Percentiles rank a stretch among this genome's conserved stretches.
These are phyloP conservation scores for Furnarius figulus DNA, from an alignment of 2,113 vertebrate species.

Conservation along the genomic window DNA sequence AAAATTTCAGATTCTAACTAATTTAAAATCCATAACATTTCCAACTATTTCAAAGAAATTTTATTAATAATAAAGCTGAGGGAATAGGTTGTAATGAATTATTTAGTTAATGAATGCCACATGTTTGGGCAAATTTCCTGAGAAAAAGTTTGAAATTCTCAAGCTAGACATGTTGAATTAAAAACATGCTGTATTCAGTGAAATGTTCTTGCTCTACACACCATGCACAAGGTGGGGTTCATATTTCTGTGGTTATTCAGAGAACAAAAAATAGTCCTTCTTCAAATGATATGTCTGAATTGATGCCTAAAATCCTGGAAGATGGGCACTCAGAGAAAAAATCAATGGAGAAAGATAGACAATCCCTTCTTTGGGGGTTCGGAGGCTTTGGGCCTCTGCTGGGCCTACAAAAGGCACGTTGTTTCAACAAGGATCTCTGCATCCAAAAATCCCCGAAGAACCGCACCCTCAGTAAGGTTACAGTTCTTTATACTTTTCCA, in stretches of 20 bases:
- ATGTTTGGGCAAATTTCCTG: neutral
- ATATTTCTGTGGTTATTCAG: neutral
- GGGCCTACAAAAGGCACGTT: no score
- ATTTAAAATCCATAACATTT: conserved; percentile 47
- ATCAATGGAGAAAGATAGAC: no score
- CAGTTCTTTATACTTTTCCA: no score
- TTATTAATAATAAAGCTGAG: conserved; percentile 45
- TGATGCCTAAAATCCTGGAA: no score
- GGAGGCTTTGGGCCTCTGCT: no score
- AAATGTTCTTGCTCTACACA: neutral
- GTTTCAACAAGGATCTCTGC: no score
- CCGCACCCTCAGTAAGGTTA: no score
- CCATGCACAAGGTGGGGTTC: neutral
- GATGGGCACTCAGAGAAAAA: no score
- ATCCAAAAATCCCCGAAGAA: no score
- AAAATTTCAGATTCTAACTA: conserved; percentile 38
- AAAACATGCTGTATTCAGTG: neutral
- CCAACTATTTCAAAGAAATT: conserved; percentile 46
- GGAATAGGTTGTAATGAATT: conserved; percentile 36
- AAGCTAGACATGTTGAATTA: neutral
- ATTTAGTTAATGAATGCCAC: conserved; percentile 13
- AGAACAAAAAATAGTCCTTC: neutral
- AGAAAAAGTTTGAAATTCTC: neutral
- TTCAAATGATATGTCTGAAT: neutral
- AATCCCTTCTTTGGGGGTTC: no score